These are phyloP conservation scores for Drosophila kikkawai DNA, from an alignment of 1,140 invertebrate genomes.

Conservation along the genomic window DNA sequence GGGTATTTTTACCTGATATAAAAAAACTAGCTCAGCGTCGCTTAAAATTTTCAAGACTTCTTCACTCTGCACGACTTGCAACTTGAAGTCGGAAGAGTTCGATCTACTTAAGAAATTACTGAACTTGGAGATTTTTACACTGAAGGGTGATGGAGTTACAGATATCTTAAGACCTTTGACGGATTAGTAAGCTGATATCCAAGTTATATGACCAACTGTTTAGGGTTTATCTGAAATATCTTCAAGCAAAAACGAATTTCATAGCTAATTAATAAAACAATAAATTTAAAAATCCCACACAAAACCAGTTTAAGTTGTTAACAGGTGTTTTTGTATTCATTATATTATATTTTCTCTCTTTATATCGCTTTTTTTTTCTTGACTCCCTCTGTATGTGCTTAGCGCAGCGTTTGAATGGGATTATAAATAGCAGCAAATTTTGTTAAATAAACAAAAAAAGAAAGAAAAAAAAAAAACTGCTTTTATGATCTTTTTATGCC, in stretches of 20 bases:
- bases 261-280: slow-evolving; percentile 53
- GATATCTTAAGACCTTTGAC: slow-evolving; percentile 4
- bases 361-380: slow-evolving; percentile 18
- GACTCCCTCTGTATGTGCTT: slow-evolving; percentile 6
- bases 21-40: slow-evolving; percentile 28
- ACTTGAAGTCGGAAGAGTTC: slow-evolving; percentile 24
- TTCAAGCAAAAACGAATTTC: slow-evolving; percentile 32
- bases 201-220: slow-evolving; percentile 14
- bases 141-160: slow-evolving; percentile 1
- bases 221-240: slow-evolving; percentile 6
- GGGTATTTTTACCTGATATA: slow-evolving; percentile 4
- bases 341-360: slow-evolving; percentile 39
- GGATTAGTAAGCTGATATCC: slow-evolving; percentile 36
- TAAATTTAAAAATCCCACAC: slow-evolving; percentile 40
- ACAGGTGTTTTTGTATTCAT: slow-evolving; percentile 62
- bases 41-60: slow-evolving; percentile 17
- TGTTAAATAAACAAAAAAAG: slow-evolving; percentile 51
- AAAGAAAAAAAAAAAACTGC: slow-evolving; percentile 15
- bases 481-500: slow-evolving; percentile 65
- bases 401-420: slow-evolving; percentile 58
- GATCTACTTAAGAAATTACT: slow-evolving; percentile 10
- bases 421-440: slow-evolving; percentile 73
- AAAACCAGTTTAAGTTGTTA: slow-evolving; percentile 72
- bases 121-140: background rate
- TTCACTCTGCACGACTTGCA: slow-evolving; percentile 40